These are phyloP conservation scores for Moxostoma hubbsi DNA, from an alignment of 2,797 vertebrate genomes.

Conservation along the genomic window DNA sequence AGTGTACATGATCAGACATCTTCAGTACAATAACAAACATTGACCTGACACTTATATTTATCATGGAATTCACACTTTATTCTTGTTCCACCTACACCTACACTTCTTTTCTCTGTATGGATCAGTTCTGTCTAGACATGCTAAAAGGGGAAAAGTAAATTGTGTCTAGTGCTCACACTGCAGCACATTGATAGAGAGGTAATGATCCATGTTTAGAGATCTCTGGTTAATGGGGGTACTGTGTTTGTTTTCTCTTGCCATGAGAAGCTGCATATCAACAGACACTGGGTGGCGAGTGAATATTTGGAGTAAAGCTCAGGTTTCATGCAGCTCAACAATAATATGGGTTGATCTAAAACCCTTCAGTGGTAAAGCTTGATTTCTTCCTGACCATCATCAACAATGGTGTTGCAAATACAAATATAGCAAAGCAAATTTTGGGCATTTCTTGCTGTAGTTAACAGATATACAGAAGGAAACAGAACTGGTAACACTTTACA, in stretches of 20 bases:
- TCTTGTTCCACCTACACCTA: too few species aligned
- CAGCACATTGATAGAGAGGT: constrained; percentile 1
- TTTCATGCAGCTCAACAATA: too few species aligned
- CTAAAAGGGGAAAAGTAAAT: background rate
- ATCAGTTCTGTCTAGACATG: constrained; percentile 19
- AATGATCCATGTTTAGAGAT: constrained; percentile 25
- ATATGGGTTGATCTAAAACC: background rate
- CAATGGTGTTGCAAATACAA: background rate
- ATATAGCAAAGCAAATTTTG: background rate
- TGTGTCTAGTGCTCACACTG: background rate
- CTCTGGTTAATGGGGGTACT: constrained; percentile 21
- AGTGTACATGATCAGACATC: too few species aligned
- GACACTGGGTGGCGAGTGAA: background rate
- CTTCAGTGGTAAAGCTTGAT: too few species aligned
- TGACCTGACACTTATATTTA: background rate
- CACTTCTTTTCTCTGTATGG: background rate
- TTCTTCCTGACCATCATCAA: background rate
- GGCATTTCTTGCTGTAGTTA: background rate
- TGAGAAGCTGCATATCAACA: background rate
- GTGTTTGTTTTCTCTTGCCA: constrained; percentile 10
- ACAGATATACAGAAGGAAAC: background rate
- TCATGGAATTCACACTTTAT: background rate
- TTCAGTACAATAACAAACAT: background rate
- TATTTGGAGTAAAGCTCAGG: constrained; percentile 5
- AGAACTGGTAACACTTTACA: background rate